phyloP scores from a whole-genome alignment of 2,113 vertebrate genomes.

The Lathamus discolor region DNA sequence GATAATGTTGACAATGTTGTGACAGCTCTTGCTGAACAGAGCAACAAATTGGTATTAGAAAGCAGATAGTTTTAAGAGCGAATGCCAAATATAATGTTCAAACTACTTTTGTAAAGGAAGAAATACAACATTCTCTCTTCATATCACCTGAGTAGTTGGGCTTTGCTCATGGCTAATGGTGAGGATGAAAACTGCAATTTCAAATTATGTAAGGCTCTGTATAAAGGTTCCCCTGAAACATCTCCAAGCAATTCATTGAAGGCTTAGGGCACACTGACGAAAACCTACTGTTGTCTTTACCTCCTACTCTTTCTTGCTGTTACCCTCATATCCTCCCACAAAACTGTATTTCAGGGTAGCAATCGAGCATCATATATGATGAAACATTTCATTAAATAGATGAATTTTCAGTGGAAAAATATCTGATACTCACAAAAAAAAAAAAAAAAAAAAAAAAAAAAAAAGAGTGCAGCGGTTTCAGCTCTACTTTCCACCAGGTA shows the following conservation, averaged over 20 bases:
- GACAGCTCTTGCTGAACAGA: constrained; percentile 8
- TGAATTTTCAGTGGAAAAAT: background rate
- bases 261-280: background rate
- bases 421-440: background rate
- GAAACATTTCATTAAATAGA: background rate
- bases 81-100: background rate
- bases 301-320: background rate
- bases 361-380: background rate
- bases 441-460: background rate
- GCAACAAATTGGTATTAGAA: constrained; percentile 30
- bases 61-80: background rate
- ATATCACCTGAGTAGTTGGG: fast-evolving
- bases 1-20: constrained; percentile 33
- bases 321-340: background rate
- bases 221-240: background rate
- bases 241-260: background rate
- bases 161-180: background rate
- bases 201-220: background rate
- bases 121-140: background rate
- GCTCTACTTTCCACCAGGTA: background rate
- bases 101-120: background rate
- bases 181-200: background rate
- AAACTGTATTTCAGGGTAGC: background rate
- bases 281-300: background rate
- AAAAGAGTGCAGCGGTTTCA: background rate